Conservation (phyloP, 2,797 vertebrate genomes). For the Eutrigla gurnardus region DNA sequence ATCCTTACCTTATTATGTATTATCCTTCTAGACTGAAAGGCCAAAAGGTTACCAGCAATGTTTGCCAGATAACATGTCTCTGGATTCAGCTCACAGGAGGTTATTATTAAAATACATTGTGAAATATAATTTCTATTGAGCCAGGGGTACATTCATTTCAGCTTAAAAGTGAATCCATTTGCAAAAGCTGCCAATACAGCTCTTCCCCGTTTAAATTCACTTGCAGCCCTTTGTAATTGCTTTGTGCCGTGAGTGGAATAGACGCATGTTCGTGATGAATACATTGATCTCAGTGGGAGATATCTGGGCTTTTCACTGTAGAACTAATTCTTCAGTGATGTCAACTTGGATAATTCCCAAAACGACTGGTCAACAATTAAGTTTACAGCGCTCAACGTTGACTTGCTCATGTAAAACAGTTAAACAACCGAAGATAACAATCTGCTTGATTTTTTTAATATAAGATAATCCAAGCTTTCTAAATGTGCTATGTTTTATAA, state of each 20-base stretch:
- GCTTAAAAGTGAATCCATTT: conserved; percentile 70
- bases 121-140: conserved; percentile 74
- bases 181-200: conserved; percentile 50
- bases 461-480: conserved; percentile 11
- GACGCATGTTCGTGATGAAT: conserved; percentile 66
- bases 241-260: conserved; percentile 72
- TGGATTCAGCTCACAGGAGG: conserved; percentile 50
- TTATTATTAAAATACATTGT: conserved; percentile 65
- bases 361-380: conserved; percentile 75
- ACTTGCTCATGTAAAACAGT: conserved; percentile 63
- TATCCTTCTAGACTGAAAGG: conserved; percentile 8
- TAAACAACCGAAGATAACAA: conserved; percentile 43
- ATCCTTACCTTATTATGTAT: conserved; percentile 17
- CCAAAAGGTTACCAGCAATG: conserved; percentile 23
- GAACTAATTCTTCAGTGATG: conserved; percentile 59
- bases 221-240: conserved; percentile 75
- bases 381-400: conserved; percentile 59
- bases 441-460: conserved; percentile 39
- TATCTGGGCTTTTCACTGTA: conserved; percentile 55
- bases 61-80: conserved; percentile 50
- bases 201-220: conserved; percentile 59
- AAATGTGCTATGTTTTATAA: background rate
- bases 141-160: conserved; percentile 70
- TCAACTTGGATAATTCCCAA: conserved; percentile 65
- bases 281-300: conserved; percentile 66